phyloP scores from a whole-genome alignment of 2,888 invertebrate genomes.

The Aquatica leii region DNA sequence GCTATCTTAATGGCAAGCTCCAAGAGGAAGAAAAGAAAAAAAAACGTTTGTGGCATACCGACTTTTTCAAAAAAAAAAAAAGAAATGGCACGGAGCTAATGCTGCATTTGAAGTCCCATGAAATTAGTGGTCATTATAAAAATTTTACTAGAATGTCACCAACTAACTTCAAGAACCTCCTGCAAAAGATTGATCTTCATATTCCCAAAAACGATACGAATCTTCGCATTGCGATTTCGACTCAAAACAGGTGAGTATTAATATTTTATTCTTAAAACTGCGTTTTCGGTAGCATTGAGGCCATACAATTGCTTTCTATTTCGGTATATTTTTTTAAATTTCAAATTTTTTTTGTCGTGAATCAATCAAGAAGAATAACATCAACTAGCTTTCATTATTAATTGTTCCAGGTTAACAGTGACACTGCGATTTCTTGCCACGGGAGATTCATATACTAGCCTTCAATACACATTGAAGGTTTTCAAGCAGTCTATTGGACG shows the following conservation, averaged over 20 bases:
- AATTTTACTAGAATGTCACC: constrained; percentile 5
- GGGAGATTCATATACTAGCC: constrained; percentile 26
- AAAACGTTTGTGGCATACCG: constrained; percentile 2
- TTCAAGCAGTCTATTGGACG: constrained; percentile 25
- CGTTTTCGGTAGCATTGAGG: no score
- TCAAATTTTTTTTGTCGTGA: not conserved
- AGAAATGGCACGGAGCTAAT: constrained; percentile 2
- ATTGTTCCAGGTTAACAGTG: constrained; percentile 7
- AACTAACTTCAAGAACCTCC: not conserved
- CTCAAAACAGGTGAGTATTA: not conserved
- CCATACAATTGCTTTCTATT: not conserved
- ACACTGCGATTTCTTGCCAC: constrained; percentile 18
- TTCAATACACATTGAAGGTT: constrained; percentile 22
- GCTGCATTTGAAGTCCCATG: not conserved
- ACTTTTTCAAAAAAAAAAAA: constrained; percentile 6
- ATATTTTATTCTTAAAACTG: no score
- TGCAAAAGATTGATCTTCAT: not conserved
- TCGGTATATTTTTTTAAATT: not conserved
- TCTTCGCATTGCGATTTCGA: not conserved
- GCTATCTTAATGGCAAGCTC: no score
- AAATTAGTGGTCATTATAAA: not conserved
- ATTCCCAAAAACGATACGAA: not conserved
- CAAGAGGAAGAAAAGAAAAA: not conserved
- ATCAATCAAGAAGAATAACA: no score
- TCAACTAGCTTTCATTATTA: not conserved